A percentile compares a stretch with the other conserved stretches of the same genome.
Evolutionary conservation across 2,888 invertebrate species (phyloP).

Genomic region (Eueremaeus valkanovi): DNA sequence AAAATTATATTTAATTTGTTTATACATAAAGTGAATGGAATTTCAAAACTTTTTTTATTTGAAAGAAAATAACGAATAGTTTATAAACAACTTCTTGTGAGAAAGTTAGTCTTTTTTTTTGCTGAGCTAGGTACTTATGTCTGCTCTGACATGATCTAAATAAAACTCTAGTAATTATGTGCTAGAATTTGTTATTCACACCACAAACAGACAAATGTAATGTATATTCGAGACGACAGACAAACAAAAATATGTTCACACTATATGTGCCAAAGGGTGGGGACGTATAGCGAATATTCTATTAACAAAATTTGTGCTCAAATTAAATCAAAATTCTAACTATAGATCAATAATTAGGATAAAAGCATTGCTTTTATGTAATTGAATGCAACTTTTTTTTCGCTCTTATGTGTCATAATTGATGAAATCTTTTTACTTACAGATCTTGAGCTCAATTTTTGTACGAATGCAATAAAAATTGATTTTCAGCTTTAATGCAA

Average conservation of each 20-base stretch:
- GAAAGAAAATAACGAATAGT: no score
- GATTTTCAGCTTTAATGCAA: slow-evolving; percentile 5
- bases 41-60: no score
- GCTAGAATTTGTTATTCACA: neutral
- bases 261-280: neutral
- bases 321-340: neutral
- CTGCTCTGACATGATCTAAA: no score
- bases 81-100: no score
- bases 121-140: no score
- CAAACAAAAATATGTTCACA: neutral
- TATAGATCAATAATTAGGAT: slow-evolving; percentile 9
- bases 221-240: neutral
- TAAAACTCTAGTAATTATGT: neutral
- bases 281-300: neutral
- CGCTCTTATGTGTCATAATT: neutral
- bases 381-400: no score
- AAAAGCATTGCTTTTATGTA: slow-evolving; percentile 4
- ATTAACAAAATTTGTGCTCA: neutral
- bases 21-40: no score
- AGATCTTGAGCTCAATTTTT: neutral
- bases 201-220: neutral
- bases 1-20: no score
- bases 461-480: neutral
- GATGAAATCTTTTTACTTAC: neutral
- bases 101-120: no score